phyloP scores from a whole-genome alignment of 1,140 invertebrate genomes.

The Zaprionus lachaisei region DNA sequence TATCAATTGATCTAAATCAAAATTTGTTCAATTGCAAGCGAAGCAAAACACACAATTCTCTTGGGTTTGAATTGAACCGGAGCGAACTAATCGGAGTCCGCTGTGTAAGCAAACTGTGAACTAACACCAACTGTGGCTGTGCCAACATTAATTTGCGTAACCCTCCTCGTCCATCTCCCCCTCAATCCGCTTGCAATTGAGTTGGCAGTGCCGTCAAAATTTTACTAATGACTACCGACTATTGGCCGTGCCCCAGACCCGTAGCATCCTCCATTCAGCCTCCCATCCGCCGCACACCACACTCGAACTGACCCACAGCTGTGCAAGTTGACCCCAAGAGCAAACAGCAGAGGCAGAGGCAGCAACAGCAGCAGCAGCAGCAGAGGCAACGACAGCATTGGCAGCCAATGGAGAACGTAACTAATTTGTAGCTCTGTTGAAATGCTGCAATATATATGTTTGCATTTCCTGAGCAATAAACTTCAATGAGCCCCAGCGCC shows the following conservation, averaged over 20 bases:
- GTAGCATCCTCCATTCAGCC: conserved; percentile 9
- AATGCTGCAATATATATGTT: conserved; percentile 74
- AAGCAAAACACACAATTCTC: background rate
- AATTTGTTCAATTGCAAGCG: background rate
- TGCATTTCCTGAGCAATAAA: conserved; percentile 77
- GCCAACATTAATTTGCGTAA: conserved; percentile 9
- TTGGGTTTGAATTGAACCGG: background rate
- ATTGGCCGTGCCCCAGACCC: conserved; percentile 37
- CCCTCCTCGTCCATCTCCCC: background rate
- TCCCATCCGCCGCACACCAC: background rate
- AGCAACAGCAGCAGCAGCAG: background rate
- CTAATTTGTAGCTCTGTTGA: conserved; percentile 70
- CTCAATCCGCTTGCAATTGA: conserved; percentile 32
- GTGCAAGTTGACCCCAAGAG: conserved; percentile 18
- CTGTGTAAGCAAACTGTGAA: conserved; percentile 1
- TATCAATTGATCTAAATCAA: background rate
- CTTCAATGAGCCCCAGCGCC: conserved; percentile 65
- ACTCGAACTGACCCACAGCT: conserved; percentile 7
- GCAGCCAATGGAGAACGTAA: conserved; percentile 63
- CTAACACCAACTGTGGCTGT: background rate
- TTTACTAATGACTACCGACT: conserved; percentile 66
- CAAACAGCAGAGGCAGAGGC: conserved; percentile 26
- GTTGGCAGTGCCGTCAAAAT: conserved; percentile 58
- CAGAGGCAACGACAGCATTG: conserved; percentile 22
- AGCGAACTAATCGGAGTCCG: background rate